Evolutionary conservation across 2,888 invertebrate species (phyloP).

Genomic region (Caenorhabditis sp.): DNA sequence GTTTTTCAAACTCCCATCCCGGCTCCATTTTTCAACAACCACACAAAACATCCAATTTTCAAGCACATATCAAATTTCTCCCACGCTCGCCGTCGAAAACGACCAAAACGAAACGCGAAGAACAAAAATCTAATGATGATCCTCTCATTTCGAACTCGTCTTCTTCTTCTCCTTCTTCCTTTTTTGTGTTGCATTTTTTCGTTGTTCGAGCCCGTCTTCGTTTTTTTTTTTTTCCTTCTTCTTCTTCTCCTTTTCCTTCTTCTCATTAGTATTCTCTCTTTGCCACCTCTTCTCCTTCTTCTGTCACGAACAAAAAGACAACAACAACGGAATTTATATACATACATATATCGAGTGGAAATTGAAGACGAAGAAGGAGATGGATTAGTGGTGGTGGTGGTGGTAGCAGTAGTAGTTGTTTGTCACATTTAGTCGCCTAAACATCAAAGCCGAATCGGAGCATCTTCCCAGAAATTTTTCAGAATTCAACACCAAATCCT

Average conservation of each 20-base stretch:
- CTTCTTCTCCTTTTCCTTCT: constrained; percentile 3
- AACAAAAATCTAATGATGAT: background rate
- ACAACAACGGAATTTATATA: background rate
- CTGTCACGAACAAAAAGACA: background rate
- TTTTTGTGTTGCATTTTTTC: background rate
- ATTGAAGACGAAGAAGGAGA: background rate
- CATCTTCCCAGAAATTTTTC: too few species aligned
- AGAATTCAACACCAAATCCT: too few species aligned
- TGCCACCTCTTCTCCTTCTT: background rate
- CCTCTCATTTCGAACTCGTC: background rate
- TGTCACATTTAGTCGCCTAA: background rate
- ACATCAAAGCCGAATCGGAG: background rate
- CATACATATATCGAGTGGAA: background rate
- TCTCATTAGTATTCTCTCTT: constrained; percentile 2
- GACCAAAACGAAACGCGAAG: background rate
- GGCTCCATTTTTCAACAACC: background rate
- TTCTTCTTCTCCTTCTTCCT: background rate
- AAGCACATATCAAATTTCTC: background rate
- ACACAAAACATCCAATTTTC: background rate
- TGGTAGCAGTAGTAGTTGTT: background rate
- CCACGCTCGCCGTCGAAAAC: background rate
- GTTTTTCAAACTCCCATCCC: too few species aligned
- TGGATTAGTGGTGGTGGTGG: background rate
- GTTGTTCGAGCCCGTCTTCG: background rate
- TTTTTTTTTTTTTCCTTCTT: constrained; percentile 1